Base-by-base conservation (phyloP, 2,797 vertebrate species). In the Corythornis leucogaster region DNA sequence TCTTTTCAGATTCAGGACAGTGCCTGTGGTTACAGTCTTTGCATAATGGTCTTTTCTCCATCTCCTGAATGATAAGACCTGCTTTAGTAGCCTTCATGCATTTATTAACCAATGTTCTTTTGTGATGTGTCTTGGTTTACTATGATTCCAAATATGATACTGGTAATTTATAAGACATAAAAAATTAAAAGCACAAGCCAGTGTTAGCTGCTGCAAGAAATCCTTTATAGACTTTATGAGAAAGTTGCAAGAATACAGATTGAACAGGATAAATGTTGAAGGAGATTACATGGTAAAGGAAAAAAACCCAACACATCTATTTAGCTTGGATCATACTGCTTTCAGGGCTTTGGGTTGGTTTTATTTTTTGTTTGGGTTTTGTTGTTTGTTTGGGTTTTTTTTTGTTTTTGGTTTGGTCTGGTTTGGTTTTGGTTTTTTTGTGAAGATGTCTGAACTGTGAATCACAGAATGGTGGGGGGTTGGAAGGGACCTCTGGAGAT, bases 261-360 rank as follows among this genome's bases (percentile, higher is more conserved):
- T 62, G 17, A 78, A 69, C 7, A 46, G 30, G 17, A 46, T 5
- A 22, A 62, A 89, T 38, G 7, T 42, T 42, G 26, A 82, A 46
- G 46, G 8, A 62, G 5, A 58, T 25, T 17, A 33, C 6, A 24
- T 25, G 18, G 67, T 31, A 54, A 53, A 33, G 24, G 2, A 46
- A 57, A 46, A 55, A 30, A 13, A 71, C 58, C 45, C 50, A 12
- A 8, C 0, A 5, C 0, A 14, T 5, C 2, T 46, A 2, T 62
- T 58, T 77, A 53, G 7, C 15, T 70, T 63, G 8, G 14, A 62
- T 76, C 5, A 53, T 18, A 31, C 70, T 73, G 5, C 10, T 76
- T 76, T 42, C 1, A 2, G 59, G 38, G 1, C 1, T 38, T 25
- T 54, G 38, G 38, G 38, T 45, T 82, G 38, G 38, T 90, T 70